Evolutionary conservation across 2,888 invertebrate genomes (phyloP).

Genomic region (Drosophila kanekoi): DNA sequence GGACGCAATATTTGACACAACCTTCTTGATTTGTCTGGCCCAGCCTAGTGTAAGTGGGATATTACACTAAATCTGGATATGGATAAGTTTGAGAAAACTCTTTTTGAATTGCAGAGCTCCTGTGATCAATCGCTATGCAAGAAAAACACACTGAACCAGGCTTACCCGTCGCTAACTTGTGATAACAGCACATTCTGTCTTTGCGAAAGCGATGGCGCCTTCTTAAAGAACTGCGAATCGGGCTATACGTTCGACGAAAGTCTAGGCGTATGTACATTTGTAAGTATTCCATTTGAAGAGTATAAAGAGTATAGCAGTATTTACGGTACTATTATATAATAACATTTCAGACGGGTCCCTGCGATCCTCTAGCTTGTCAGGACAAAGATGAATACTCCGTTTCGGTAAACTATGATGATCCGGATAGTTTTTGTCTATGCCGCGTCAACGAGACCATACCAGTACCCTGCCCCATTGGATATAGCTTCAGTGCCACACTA

Average conservation of each 20-base stretch:
- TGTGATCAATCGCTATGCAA: constrained; percentile 63
- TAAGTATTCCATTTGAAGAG: constrained; percentile 32
- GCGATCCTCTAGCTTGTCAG: constrained; percentile 71
- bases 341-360: constrained; percentile 67
- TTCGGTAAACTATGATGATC: constrained; percentile 57
- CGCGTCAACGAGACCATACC: constrained; percentile 51
- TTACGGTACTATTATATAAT: background rate
- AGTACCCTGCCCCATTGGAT: constrained; percentile 73
- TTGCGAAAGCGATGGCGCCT: constrained; percentile 58
- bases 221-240: constrained; percentile 48
- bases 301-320: rapidly evolving
- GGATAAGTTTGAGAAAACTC: background rate
- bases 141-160: background rate
- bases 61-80: too few relatives aligned
- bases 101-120: constrained; percentile 37
- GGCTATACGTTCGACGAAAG: constrained; percentile 52
- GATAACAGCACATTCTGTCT: constrained; percentile 66
- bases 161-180: constrained; percentile 45
- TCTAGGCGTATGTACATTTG: constrained; percentile 57
- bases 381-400: constrained; percentile 42
- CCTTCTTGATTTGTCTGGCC: constrained; percentile 40
- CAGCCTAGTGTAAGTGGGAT: constrained; percentile 69
- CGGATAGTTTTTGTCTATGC: constrained; percentile 77
- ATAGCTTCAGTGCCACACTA: constrained; percentile 48
- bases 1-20: constrained; percentile 28